These are phyloP conservation scores for Synergus umbraculus DNA, from an alignment of 2,888 invertebrate genomes.

Conservation along the genomic window DNA sequence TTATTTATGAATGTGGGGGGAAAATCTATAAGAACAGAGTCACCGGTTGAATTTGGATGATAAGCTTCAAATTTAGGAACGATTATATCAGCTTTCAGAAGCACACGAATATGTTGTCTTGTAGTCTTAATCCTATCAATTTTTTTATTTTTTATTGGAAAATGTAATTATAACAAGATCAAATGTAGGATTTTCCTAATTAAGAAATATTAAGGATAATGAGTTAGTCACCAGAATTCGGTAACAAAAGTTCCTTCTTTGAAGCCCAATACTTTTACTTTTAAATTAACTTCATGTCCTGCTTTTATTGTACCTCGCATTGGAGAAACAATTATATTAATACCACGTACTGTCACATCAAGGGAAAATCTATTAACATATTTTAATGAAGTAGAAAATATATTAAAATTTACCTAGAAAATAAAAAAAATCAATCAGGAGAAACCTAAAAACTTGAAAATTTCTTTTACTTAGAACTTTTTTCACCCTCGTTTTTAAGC, in stretches of 20 bases:
- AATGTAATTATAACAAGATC: too few species aligned
- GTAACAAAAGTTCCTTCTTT: constrained; percentile 70
- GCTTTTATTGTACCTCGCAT: constrained; percentile 73
- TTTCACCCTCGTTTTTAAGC: constrained; percentile 74
- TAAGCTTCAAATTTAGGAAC: constrained; percentile 71
- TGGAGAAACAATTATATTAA: constrained; percentile 75
- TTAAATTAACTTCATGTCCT: constrained; percentile 60
- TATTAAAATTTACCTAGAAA: not conserved
- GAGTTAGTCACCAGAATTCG: constrained; percentile 75
- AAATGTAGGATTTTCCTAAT: not conserved
- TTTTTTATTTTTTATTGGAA: not conserved
- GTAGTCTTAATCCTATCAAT: constrained; percentile 65
- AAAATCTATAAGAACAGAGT: constrained; percentile 77
- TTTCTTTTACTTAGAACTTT: constrained; percentile 65
- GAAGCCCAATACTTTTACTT: constrained; percentile 73
- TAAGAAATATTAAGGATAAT: not conserved
- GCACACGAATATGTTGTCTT: constrained; percentile 61
- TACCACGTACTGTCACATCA: constrained; percentile 75
- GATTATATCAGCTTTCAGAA: constrained; percentile 66
- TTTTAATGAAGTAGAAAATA: too few species aligned
- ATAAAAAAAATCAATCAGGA: not conserved
- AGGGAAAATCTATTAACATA: constrained; percentile 69
- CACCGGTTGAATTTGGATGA: constrained; percentile 72
- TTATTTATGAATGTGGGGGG: constrained; percentile 74
- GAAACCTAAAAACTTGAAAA: too few species aligned